Evolutionary conservation across 2,797 vertebrate species (phyloP).

Genomic region (Schizothorax lantsangensis): DNA sequence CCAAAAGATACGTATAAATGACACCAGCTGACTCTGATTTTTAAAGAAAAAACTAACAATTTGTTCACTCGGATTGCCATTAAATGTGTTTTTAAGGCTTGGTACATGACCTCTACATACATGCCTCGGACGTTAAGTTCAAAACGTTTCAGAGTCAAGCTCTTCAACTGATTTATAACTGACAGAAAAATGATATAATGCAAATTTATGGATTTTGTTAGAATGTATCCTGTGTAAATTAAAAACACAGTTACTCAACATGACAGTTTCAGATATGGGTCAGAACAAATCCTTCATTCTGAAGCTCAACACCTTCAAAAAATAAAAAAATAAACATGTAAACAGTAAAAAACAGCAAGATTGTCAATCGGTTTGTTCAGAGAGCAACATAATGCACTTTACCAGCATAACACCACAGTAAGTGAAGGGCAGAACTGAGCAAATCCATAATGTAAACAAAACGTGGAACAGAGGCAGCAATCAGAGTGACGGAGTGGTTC

Average conservation of each 20-base stretch:
- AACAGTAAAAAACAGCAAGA: conserved; percentile 75
- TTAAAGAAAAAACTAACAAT: not conserved
- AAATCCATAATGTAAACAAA: conserved; percentile 51
- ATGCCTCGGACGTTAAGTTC: not conserved
- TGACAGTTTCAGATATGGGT: conserved; percentile 39
- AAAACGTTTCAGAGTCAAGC: not conserved
- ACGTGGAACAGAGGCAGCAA: conserved; percentile 51
- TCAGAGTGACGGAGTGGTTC: conserved; percentile 66
- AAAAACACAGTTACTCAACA: conserved; percentile 11
- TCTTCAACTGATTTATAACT: not conserved
- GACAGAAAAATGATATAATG: not conserved
- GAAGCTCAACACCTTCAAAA: conserved; percentile 52
- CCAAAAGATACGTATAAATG: conserved; percentile 54
- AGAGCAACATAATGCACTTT: conserved; percentile 58
- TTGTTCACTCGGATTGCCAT: conserved; percentile 25
- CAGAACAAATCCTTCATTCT: conserved; percentile 55
- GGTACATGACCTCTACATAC: not conserved
- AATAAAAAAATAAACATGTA: conserved; percentile 27
- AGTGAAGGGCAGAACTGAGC: conserved; percentile 2
- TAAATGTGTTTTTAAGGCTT: conserved; percentile 40
- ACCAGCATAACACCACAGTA: conserved; percentile 54
- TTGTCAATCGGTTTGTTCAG: conserved; percentile 75
- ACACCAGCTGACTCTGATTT: not conserved
- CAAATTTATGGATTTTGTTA: conserved; percentile 1
- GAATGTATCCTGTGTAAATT: conserved; percentile 11